phyloP scores from a whole-genome alignment of 37 sponge, comb jelly and placozoan species.

The Agelas oroides region DNA sequence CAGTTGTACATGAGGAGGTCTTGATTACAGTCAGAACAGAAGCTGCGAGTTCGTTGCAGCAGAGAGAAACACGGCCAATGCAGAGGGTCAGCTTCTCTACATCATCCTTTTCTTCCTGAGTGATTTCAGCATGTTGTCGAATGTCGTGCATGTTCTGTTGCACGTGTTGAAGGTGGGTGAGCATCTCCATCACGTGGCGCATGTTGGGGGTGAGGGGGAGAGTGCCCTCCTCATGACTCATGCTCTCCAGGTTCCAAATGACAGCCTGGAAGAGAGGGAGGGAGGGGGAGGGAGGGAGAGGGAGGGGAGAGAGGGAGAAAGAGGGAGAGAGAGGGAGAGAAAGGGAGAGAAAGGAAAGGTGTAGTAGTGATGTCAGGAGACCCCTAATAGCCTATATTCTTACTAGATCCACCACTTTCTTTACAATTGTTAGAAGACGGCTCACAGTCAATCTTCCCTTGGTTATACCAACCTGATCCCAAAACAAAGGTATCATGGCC shows the following conservation, averaged over 20 bases:
- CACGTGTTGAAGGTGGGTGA: neutral
- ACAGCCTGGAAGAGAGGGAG: neutral
- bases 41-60: constrained; percentile 57
- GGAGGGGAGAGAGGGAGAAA: neutral
- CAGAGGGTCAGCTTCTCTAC: neutral
- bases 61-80: neutral
- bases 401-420: too few species aligned
- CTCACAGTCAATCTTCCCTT: too few species aligned
- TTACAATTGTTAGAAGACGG: too few species aligned
- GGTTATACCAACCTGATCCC: too few species aligned
- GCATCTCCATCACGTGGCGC: constrained; percentile 13
- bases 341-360: too few species aligned
- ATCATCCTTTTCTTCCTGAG: neutral
- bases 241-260: constrained; percentile 9
- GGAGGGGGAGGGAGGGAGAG: neutral
- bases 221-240: constrained; percentile 19
- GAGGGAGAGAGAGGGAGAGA: too few species aligned
- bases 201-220: constrained; percentile 33
- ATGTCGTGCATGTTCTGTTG: neutral
- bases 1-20: constrained; percentile 8
- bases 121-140: neutral
- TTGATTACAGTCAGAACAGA: constrained; percentile 27
- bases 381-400: too few species aligned
- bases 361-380: too few species aligned
- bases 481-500: too few species aligned